Base-by-base conservation (phyloP, 2,113 vertebrate genomes). In the Phaethon lepturus region DNA sequence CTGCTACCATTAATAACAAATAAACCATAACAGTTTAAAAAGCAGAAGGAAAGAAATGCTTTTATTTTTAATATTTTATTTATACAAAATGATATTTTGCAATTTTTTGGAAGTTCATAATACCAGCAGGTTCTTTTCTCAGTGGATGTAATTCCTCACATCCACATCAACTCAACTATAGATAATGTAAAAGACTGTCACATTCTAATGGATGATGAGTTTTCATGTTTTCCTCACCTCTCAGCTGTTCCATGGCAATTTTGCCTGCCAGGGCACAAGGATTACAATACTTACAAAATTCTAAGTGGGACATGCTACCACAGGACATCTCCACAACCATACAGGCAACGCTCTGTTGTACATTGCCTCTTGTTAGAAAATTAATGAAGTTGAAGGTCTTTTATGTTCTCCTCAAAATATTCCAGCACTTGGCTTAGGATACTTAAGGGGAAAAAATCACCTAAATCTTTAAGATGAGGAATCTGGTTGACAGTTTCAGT, bases 401-500 rank as follows among this genome's bases (percentile, higher is more conserved):
- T 58, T 14, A 76, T 76, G 62, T 79, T 86, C 38, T 83, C 35
- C 82, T 92, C 66, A 64, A 96, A 93, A 62, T 64, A 67, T 31
- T 72, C 33, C 14, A 3, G 3, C 26, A 26, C 58, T 86, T 29
- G 23, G 31, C 44, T 95, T 68, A 76, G 74, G 35, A 90, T 86
- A 83, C 45, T 86, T 79, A 90, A 78, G 40, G 28, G 50, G 75
- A 86, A 80, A 82, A 78, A 8, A n/a, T 38, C 80, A 75, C 19
- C 50, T 86, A 89, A 62, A 93, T 93, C 90, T 89, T 15, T 67
- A 49, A 88, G 81, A 72, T 93, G 25, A 88, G 92, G 49, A 88
- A 68, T 67, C 35, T 40, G 9, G 42, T 29, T 86, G 95, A 88
- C 95, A 86, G 44, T 79, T 95, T 78, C 74, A 90, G 81, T 88